Conservation (phyloP, 2,888 invertebrate species). For the Athripsodes cinereus region DNA sequence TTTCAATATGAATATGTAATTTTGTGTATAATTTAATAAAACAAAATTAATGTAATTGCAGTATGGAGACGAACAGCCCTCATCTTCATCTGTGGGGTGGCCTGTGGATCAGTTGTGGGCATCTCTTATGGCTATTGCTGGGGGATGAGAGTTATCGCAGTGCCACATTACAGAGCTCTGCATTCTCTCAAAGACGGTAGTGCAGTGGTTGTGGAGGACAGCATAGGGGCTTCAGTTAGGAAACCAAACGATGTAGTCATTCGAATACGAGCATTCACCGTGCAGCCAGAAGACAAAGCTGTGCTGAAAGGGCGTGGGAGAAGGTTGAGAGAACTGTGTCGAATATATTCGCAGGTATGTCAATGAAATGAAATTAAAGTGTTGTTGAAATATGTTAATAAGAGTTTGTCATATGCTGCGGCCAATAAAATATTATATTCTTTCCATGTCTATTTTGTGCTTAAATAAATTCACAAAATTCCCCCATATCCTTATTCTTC, state of each 20-base stretch:
- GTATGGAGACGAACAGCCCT: conserved; percentile 47
- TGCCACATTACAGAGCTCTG: conserved; percentile 42
- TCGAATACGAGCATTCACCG: conserved; percentile 46
- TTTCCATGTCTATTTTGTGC: no score
- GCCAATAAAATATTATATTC: no score
- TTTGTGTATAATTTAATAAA: no score
- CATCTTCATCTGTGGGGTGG: conserved; percentile 40
- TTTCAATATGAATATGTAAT: no score
- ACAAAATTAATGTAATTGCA: conserved; percentile 27
- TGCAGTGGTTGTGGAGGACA: conserved; percentile 44
- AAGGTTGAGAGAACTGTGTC: conserved; percentile 35
- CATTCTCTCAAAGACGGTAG: conserved; percentile 39
- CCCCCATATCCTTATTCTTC: no score
- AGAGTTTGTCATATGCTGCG: no score
- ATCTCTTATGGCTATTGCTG: conserved; percentile 30
- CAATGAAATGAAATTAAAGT: no score
- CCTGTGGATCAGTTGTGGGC: conserved; percentile 38
- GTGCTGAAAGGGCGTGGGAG: conserved; percentile 40
- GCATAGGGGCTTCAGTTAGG: conserved; percentile 33
- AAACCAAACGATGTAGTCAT: conserved; percentile 39
- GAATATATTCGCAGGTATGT: conserved; percentile 17
- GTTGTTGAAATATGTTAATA: no score
- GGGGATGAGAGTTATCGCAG: conserved; percentile 33
- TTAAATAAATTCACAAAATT: no score
- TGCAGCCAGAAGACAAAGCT: conserved; percentile 38